A percentile compares a stretch with the other conserved stretches of the same genome.
Evolutionary conservation across 2,888 invertebrate genomes (phyloP).

Genomic region (Itoplectis maculator): DNA sequence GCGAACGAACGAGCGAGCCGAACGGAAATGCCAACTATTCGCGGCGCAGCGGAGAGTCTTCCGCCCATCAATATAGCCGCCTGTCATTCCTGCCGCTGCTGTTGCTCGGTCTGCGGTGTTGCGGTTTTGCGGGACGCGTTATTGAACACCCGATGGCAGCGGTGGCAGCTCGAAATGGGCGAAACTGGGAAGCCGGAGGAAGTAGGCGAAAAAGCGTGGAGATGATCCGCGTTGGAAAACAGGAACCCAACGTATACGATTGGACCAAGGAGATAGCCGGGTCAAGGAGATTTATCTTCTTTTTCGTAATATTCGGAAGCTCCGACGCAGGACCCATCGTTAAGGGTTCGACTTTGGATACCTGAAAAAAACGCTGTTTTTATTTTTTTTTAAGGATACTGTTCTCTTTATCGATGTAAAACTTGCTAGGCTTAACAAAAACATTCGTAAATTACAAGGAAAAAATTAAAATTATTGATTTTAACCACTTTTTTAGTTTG

Average conservation of each 20-base stretch:
- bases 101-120: slow-evolving; percentile 57
- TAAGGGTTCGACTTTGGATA: too few species aligned
- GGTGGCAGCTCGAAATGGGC: slow-evolving; percentile 28
- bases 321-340: too few species aligned
- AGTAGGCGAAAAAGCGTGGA: slow-evolving; percentile 7
- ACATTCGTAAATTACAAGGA: too few species aligned
- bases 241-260: neutral
- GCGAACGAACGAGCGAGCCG: slow-evolving; percentile 37
- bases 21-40: slow-evolving; percentile 51
- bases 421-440: too few species aligned
- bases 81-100: slow-evolving; percentile 27
- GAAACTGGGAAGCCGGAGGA: neutral
- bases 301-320: too few species aligned
- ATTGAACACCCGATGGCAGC: slow-evolving; percentile 47
- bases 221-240: slow-evolving; percentile 8
- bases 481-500: too few species aligned
- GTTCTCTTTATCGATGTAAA: too few species aligned
- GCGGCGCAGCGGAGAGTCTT: slow-evolving; percentile 47
- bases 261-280: neutral
- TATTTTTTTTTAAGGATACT: too few species aligned
- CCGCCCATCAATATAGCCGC: slow-evolving; percentile 34
- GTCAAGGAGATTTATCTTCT: too few species aligned
- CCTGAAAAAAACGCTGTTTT: too few species aligned
- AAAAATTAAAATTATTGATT: too few species aligned
- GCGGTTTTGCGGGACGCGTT: slow-evolving; percentile 63